Evolutionary conservation across 2,113 vertebrate genomes (phyloP).

Genomic region (Motacilla alba): DNA sequence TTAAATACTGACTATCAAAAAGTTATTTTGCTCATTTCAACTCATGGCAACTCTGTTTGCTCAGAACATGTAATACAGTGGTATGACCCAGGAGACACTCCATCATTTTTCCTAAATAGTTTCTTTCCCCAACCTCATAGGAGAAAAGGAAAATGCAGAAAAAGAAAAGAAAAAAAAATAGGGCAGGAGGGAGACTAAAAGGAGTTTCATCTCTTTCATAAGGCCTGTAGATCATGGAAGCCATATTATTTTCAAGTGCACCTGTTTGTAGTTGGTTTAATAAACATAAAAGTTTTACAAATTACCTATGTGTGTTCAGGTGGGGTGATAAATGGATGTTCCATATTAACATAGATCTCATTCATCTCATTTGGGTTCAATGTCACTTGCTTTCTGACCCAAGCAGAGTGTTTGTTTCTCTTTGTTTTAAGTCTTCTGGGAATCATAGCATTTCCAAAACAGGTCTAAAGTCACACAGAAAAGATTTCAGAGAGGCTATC

Average conservation of each 20-base stretch:
- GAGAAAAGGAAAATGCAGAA: neutral
- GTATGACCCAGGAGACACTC: neutral
- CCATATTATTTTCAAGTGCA: neutral
- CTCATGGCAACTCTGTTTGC: neutral
- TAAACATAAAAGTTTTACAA: neutral
- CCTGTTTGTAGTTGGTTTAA: neutral
- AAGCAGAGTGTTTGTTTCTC: neutral
- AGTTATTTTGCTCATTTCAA: neutral
- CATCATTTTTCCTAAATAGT: neutral
- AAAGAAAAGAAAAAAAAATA: fast-evolving
- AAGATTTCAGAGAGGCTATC: neutral
- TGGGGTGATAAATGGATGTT: neutral
- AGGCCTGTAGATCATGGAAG: neutral
- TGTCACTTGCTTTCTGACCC: neutral
- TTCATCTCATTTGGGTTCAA: neutral
- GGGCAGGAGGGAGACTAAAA: fast-evolving
- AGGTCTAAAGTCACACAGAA: neutral
- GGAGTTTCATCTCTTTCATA: neutral
- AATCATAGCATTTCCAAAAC: neutral
- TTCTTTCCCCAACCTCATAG: neutral
- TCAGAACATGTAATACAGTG: neutral
- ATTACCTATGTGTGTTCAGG: neutral
- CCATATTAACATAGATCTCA: neutral
- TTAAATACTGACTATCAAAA: neutral
- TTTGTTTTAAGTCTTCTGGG: neutral